Conservation (phyloP, 1,140 invertebrate genomes). For the Drosophila micromelanica region DNA sequence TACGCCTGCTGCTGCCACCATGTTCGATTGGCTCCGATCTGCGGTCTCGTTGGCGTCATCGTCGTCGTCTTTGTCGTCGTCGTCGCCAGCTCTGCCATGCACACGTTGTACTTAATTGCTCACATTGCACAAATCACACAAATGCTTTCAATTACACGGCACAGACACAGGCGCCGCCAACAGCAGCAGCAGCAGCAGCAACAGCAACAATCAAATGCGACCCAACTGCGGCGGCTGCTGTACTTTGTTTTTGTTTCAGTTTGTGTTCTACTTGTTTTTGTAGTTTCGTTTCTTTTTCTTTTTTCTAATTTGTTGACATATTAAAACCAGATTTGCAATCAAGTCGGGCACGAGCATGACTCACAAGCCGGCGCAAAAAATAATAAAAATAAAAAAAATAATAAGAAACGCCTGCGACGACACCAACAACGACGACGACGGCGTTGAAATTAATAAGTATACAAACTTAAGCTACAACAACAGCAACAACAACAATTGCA, state of each 20-base stretch:
- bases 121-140: conserved; percentile 81
- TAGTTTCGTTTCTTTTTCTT: conserved; percentile 7
- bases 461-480: conserved; percentile 28
- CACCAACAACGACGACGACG: conserved; percentile 28
- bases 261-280: conserved; percentile 11
- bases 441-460: conserved; percentile 57
- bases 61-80: neutral
- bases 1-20: conserved; percentile 22
- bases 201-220: conserved; percentile 39
- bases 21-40: conserved; percentile 37
- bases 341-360: conserved; percentile 69
- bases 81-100: conserved; percentile 21
- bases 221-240: conserved; percentile 8
- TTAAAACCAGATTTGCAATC: conserved; percentile 83
- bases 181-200: neutral
- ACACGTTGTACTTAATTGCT: conserved; percentile 55
- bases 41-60: conserved; percentile 5
- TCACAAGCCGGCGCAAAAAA: conserved; percentile 72
- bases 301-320: conserved; percentile 80
- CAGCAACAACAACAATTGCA: conserved; percentile 21
- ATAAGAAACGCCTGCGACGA: conserved; percentile 66
- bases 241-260: conserved; percentile 39
- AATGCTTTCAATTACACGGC: conserved; percentile 80
- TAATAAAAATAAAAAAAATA: conserved; percentile 64
- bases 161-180: conserved; percentile 32